These are phyloP conservation scores for Pelecanoides urinatrix DNA, from an alignment of 2,113 vertebrate genomes.

Conservation along the genomic window DNA sequence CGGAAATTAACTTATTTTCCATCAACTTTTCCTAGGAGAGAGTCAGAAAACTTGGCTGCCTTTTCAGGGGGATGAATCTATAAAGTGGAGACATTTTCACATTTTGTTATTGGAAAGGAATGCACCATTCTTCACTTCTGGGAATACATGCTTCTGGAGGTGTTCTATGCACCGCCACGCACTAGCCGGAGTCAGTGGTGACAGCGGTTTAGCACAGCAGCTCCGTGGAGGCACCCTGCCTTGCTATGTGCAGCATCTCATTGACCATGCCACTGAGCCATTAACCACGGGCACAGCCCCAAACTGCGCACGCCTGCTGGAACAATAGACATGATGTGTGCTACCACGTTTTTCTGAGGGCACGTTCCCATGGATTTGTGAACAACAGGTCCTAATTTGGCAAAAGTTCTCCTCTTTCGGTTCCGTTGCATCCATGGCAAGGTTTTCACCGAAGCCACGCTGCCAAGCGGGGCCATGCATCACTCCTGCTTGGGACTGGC, in stretches of 20 bases:
- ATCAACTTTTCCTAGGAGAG: not conserved
- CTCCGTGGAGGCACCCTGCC: accelerated
- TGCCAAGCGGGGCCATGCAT: accelerated
- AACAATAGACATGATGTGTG: accelerated
- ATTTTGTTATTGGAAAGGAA: not conserved
- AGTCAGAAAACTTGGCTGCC: not conserved
- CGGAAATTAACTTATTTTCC: not conserved
- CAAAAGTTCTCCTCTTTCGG: not conserved
- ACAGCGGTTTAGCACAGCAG: accelerated
- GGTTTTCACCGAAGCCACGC: not conserved
- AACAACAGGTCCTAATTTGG: accelerated
- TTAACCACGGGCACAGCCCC: not conserved
- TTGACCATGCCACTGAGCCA: accelerated
- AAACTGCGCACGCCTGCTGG: accelerated
- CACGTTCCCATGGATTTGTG: accelerated
- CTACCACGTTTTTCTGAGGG: accelerated
- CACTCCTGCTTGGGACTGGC: not conserved
- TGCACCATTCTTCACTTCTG: not conserved
- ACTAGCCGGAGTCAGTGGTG: accelerated
- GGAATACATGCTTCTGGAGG: not conserved
- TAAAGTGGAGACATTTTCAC: not conserved
- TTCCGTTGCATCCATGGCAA: accelerated
- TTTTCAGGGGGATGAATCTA: not conserved
- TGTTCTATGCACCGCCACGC: accelerated
- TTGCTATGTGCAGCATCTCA: not conserved